Percentiles rank a stretch among this genome's conserved stretches.
phyloP scores from a whole-genome alignment of 2,888 invertebrate species.

The Macrosiphum euphorbiae region DNA sequence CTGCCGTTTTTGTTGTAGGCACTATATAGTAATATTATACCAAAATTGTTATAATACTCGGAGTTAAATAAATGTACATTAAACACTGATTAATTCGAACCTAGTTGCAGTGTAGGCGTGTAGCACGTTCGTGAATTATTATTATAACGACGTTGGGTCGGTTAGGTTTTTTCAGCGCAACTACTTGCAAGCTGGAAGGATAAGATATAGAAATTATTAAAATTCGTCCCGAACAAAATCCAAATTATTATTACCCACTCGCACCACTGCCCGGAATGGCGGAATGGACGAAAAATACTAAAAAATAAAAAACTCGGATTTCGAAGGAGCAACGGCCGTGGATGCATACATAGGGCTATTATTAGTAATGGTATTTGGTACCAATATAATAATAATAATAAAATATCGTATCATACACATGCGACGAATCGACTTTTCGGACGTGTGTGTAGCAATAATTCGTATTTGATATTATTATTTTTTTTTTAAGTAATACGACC shows the following conservation, averaged over 20 bases:
- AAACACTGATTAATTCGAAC: neutral
- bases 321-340: neutral
- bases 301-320: neutral
- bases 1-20: neutral
- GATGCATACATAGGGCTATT: neutral
- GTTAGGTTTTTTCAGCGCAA: neutral
- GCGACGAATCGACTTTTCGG: neutral
- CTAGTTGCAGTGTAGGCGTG: neutral
- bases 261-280: neutral
- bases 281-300: neutral
- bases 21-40: neutral
- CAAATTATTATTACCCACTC: neutral
- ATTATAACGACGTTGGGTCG: neutral
- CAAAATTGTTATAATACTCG: neutral
- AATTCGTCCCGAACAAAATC: neutral
- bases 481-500: neutral
- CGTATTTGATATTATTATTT: neutral
- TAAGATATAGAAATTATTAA: neutral
- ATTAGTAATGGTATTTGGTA: neutral
- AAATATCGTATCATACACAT: neutral
- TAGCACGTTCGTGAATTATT: neutral
- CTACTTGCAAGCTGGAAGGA: neutral
- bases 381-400: neutral
- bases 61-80: neutral
- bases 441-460: neutral